phyloP scores from a whole-genome alignment of 2,888 invertebrate genomes.

The Tenthredo mesomela region DNA sequence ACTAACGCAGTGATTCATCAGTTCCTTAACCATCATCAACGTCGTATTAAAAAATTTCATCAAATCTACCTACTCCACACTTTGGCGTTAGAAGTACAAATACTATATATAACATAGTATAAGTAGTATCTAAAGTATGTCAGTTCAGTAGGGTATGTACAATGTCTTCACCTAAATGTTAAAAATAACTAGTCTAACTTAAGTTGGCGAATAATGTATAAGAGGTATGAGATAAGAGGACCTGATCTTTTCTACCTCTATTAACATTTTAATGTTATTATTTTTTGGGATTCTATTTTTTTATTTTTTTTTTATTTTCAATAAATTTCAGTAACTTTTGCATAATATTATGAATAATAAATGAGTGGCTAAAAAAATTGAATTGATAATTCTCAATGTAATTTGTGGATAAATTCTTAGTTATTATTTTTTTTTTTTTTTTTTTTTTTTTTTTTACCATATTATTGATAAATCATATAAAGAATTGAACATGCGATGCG shows the following conservation, averaged over 20 bases:
- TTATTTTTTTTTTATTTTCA: no score
- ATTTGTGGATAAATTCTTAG: no score
- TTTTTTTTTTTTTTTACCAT: no score
- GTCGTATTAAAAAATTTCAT: neutral
- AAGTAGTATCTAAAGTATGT: neutral
- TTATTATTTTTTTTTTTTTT: no score
- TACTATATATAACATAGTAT: neutral
- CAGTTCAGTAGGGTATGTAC: neutral
- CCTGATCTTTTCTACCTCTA: neutral
- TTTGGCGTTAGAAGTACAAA: neutral
- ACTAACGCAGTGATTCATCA: neutral
- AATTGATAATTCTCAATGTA: no score
- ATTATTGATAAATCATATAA: no score
- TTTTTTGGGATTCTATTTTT: neutral
- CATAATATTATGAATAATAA: neutral
- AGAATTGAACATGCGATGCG: no score
- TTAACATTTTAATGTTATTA: neutral
- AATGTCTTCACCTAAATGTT: conserved; percentile 17
- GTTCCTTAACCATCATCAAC: neutral
- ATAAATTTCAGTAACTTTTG: neutral
- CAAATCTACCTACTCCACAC: neutral
- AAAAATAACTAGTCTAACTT: neutral
- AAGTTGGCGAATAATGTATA: neutral
- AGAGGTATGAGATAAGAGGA: neutral
- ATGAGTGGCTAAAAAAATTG: neutral